Base-by-base conservation (phyloP, 2,113 vertebrate genomes). In the Cyanoliseus patagonus region DNA sequence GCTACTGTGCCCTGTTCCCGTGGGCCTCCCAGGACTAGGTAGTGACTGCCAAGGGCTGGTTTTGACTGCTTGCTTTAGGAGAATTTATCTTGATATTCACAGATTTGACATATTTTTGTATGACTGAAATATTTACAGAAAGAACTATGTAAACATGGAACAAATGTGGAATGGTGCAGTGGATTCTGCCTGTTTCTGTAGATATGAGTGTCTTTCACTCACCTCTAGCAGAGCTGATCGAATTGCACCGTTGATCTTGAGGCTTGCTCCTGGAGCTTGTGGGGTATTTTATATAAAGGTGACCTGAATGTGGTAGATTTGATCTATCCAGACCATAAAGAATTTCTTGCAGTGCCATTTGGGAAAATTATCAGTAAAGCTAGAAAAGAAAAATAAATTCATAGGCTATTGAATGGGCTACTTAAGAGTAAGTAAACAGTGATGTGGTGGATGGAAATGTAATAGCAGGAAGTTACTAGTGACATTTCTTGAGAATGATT, bases 1-100 rank as follows among this genome's bases (percentile, higher is more conserved):
- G 0, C 35, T 67, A 49, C 82, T 53, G 12, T 0, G 0, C 2
- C 4, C 33, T 8, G 6, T 24, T 33, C 28, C 18, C 55, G 42
- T 1, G 0, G 13, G 33, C 19, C 46, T 55, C 37, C 49, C 33
- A 28, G 35, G 14, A 14, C 41, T 24, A 5, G 2, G 13, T 10
- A 83, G 53, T 2, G 1, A 9, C 30, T 19, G 7, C 37, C 46
- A 27, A 3, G 2, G 33, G 62, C 30, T 7, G 59, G 11, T 19
- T 70, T 83, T 81, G 18, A 46, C 63, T 1, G 1, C 25, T 70
- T 81, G 51, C 37, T 77, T 76, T 63, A 44, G n/a, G 62, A 62
- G 64, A 51, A 31, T 64, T 42, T 61, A 0, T 75, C 31, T 70
- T 69, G 44, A 55, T 83, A 63, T 61, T 89, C 30, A 33, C 27